Percentiles rank a stretch among this genome's conserved stretches.
phyloP scores from a whole-genome alignment of 1,140 invertebrate genomes.

The Homalodisca vitripennis region DNA sequence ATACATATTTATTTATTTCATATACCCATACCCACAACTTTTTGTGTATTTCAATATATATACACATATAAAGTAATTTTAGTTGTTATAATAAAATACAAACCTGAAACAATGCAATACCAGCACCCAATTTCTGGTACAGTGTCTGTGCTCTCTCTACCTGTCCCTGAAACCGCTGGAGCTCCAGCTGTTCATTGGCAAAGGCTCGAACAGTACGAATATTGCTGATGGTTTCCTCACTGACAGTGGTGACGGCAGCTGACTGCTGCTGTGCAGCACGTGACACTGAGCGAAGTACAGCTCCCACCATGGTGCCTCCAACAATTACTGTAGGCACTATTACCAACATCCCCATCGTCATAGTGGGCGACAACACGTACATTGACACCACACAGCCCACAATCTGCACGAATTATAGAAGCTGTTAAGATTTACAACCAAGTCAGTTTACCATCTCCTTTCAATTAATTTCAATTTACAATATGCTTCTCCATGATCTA shows the following conservation, averaged over 20 bases:
- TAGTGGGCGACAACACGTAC: conserved; percentile 81
- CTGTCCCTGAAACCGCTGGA: conserved; percentile 60
- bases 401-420: too few relatives aligned
- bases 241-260: conserved; percentile 80
- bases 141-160: conserved; percentile 66
- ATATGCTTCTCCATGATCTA: too few relatives aligned
- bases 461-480: too few relatives aligned
- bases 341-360: conserved; percentile 77
- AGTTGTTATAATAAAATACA: too few relatives aligned
- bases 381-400: conserved; percentile 76
- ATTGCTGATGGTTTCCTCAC: conserved; percentile 91
- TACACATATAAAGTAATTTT: too few relatives aligned
- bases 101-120: conserved; percentile 85
- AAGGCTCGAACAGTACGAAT: conserved; percentile 90
- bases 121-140: conserved; percentile 79
- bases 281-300: conserved; percentile 68
- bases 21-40: too few relatives aligned
- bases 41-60: too few relatives aligned
- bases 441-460: too few relatives aligned
- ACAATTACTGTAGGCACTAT: conserved; percentile 81
- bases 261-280: conserved; percentile 71
- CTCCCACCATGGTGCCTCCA: conserved; percentile 72
- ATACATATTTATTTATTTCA: too few relatives aligned
- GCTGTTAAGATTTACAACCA: too few relatives aligned
- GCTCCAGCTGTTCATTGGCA: conserved; percentile 86